Base-by-base conservation (phyloP, 1,140 invertebrate species). In the Pectinophora gossypiella region DNA sequence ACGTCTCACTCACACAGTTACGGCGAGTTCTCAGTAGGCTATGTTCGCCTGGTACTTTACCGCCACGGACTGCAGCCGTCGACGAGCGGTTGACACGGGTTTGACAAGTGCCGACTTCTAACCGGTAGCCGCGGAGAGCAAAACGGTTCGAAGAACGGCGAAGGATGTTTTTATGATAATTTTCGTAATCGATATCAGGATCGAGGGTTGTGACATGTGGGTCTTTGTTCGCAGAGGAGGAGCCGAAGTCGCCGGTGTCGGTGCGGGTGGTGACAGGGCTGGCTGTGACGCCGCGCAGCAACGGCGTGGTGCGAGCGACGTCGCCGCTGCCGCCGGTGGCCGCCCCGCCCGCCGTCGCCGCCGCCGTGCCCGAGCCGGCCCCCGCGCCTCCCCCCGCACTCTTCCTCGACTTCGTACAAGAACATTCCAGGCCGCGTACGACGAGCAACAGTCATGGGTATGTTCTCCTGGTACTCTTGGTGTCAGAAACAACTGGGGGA, bases 21-120 rank as follows among this genome's bases (percentile, higher is more conserved):
- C 19, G 4, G 3, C 42, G 49, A 69, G 46, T 69, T 55, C 63
- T 54, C 50, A 2, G 12, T 44, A 18, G 38, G 40, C 61, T 72
- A 76, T 87, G 77, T 44, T 72, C 60, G 70, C 84, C 84, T 87
- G 71, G 82, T 87, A 83, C 62, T 84, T 87, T 85, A 78, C 81
- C 84, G 84, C 84, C 82, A 79, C 75, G 66, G 65, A 77, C 59
- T 81, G 79, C 78, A 81, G 75, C 72, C 76, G 64, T 63, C 64
- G 78, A 81, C 71, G 82, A 76, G 67, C 58, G 68, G 64, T 74
- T 82, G 78, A 84, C 77, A 75, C 68, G 69, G 57, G 71, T 77
- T 75, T 76, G 80, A 82, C 74, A 77, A 73, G 69, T 62, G 67
- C 54, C 61, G 59, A 59, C 61, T 62, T 54, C 60, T 18, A 40